A percentile compares a stretch with the other conserved stretches of the same genome.
These are phyloP conservation scores for Morpho deidamia DNA, from an alignment of 2,888 invertebrate species.

Conservation along the genomic window DNA sequence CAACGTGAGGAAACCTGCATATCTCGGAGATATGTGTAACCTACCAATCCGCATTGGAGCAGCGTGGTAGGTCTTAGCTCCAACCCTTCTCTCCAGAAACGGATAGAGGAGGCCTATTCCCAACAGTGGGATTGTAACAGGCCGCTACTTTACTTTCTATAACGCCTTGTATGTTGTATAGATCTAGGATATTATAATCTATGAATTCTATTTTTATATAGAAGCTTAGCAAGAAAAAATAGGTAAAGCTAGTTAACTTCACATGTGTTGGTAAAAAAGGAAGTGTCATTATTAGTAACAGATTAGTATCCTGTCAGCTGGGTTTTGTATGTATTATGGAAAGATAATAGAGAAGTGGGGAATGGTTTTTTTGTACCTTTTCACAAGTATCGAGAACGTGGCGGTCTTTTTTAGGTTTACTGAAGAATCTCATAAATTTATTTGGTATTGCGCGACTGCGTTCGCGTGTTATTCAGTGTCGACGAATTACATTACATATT, in stretches of 20 bases:
- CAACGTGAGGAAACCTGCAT: no score
- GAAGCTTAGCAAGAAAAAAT: neutral
- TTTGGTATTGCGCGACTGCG: no score
- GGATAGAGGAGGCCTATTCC: no score
- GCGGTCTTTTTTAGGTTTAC: no score
- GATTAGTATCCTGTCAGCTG: slow-evolving; percentile 20
- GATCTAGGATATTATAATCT: neutral
- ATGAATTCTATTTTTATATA: neutral
- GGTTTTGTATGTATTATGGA: slow-evolving; percentile 14
- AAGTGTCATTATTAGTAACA: slow-evolving; percentile 24
- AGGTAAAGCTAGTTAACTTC: slow-evolving; percentile 19
- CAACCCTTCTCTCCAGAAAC: no score
- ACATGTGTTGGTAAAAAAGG: slow-evolving; percentile 56
- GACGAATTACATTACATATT: no score
- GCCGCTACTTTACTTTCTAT: neutral
- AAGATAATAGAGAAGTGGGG: neutral
- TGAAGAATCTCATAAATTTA: neutral
- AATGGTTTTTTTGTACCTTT: neutral
- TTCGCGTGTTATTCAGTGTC: no score
- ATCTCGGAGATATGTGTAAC: no score
- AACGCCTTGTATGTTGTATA: neutral
- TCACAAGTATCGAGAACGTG: no score
- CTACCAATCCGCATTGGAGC: no score
- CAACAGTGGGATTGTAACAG: no score
- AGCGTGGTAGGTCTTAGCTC: no score